A percentile compares a stretch with the other conserved stretches of the same genome.
Conservation (phyloP, 1,140 invertebrate genomes). For the Radopholus similis region DNA sequence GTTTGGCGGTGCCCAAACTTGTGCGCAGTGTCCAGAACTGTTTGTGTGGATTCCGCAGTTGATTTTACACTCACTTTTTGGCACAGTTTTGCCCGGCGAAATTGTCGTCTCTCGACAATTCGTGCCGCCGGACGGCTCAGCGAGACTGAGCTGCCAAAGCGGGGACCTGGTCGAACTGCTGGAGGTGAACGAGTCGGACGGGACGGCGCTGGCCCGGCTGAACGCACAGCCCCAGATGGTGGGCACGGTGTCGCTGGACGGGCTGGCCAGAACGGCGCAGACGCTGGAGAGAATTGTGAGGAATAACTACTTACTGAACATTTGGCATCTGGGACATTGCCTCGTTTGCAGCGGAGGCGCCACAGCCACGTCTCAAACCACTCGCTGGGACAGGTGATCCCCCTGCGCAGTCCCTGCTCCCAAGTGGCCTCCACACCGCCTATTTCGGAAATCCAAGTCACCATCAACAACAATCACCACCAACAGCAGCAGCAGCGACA, state of each 20-base stretch:
- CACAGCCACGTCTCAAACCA: conserved; percentile 3
- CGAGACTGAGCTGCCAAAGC: conserved; percentile 47
- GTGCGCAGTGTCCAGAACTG: too few relatives aligned
- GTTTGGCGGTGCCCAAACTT: too few relatives aligned
- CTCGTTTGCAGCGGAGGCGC: not conserved
- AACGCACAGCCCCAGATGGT: not conserved
- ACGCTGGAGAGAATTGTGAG: not conserved
- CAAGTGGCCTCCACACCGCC: not conserved
- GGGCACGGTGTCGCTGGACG: not conserved
- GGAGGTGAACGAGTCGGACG: conserved; percentile 39
- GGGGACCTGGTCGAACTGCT: conserved; percentile 59
- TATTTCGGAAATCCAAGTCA: too few relatives aligned
- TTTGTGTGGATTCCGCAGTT: too few relatives aligned
- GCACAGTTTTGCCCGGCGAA: conserved; percentile 38
- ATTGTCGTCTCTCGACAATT: conserved; percentile 49
- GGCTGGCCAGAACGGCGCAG: not conserved
- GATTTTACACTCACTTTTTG: not conserved
- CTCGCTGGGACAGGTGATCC: not conserved
- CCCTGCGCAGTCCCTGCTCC: not conserved
- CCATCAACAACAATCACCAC: too few relatives aligned
- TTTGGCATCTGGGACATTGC: too few relatives aligned
- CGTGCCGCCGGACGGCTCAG: conserved; percentile 40
- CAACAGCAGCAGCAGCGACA: not conserved
- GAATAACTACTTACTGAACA: too few relatives aligned
- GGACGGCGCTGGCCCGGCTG: conserved; percentile 2